Evolutionary conservation across 30 jellyfish, hydroid and myxozoan species (phyloP).

Genomic region (Turritopsis dohrnii): DNA sequence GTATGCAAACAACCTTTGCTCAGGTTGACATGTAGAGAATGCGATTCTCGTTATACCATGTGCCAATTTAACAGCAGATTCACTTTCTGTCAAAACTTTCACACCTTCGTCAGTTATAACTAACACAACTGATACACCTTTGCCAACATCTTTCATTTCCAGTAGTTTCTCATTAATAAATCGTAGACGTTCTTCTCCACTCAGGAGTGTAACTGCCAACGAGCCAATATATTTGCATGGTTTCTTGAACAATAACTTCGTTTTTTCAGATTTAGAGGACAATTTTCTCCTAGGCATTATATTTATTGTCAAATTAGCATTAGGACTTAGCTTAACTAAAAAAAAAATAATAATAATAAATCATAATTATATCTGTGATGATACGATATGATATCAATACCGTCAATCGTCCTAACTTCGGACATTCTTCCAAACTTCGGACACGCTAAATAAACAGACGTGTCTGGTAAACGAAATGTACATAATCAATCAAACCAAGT

Average conservation of each 20-base stretch:
- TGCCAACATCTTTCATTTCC: constrained; percentile 71
- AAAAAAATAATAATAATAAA: too few relatives aligned
- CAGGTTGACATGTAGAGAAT: constrained; percentile 80
- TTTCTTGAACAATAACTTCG: constrained; percentile 3
- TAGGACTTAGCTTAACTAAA: not conserved
- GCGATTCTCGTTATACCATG: constrained; percentile 76
- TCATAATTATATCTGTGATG: too few relatives aligned
- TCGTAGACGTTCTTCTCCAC: constrained; percentile 51
- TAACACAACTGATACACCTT: constrained; percentile 67
- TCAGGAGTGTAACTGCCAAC: constrained; percentile 62
- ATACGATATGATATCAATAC: too few relatives aligned
- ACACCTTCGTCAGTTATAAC: constrained; percentile 63
- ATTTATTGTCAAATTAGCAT: not conserved
- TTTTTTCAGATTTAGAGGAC: not conserved
- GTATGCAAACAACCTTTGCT: constrained; percentile 68
- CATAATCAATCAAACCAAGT: too few relatives aligned
- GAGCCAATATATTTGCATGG: constrained; percentile 78
- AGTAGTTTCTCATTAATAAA: constrained; percentile 62
- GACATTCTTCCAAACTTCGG: too few relatives aligned
- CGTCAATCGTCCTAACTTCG: too few relatives aligned
- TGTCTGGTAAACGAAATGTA: too few relatives aligned
- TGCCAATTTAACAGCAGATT: constrained; percentile 85
- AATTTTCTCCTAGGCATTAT: not conserved
- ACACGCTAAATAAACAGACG: too few relatives aligned
- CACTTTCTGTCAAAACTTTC: constrained; percentile 62